phyloP scores from a whole-genome alignment of 2,888 invertebrate species.

The Tipula unca region DNA sequence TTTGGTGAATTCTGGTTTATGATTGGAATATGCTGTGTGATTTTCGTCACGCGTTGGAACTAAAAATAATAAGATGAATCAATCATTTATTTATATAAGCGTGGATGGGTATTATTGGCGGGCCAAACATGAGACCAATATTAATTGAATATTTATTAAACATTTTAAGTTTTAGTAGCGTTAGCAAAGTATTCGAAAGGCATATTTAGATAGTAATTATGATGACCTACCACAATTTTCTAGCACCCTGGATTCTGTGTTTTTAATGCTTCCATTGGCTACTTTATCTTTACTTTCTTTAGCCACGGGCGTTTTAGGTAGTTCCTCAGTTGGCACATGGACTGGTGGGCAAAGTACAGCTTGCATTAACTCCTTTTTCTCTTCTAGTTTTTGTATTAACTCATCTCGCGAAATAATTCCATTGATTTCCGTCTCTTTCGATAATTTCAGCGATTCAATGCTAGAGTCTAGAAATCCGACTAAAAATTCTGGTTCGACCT shows the following conservation, averaged over 20 bases:
- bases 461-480: constrained; percentile 64
- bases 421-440: constrained; percentile 39
- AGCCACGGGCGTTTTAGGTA: not conserved
- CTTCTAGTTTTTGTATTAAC: constrained; percentile 51
- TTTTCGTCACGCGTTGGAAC: not conserved
- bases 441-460: constrained; percentile 49
- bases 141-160: too few species aligned
- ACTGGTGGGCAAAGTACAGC: not conserved
- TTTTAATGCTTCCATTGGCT: constrained; percentile 22
- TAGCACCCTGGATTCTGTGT: not conserved
- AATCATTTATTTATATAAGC: too few species aligned
- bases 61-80: not conserved
- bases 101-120: too few species aligned
- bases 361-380: constrained; percentile 45
- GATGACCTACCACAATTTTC: not conserved
- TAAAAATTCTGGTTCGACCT: constrained; percentile 65
- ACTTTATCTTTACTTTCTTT: constrained; percentile 20
- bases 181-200: too few species aligned
- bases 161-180: too few species aligned
- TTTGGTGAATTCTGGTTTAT: constrained; percentile 36
- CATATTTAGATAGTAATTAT: too few species aligned
- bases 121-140: too few species aligned
- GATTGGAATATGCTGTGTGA: not conserved
- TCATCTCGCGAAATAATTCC: constrained; percentile 48
- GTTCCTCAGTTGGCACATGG: not conserved